Percentiles rank a stretch among this genome's conserved stretches.
phyloP scores from a whole-genome alignment of 2,888 invertebrate genomes.

The Cinara cedri region DNA sequence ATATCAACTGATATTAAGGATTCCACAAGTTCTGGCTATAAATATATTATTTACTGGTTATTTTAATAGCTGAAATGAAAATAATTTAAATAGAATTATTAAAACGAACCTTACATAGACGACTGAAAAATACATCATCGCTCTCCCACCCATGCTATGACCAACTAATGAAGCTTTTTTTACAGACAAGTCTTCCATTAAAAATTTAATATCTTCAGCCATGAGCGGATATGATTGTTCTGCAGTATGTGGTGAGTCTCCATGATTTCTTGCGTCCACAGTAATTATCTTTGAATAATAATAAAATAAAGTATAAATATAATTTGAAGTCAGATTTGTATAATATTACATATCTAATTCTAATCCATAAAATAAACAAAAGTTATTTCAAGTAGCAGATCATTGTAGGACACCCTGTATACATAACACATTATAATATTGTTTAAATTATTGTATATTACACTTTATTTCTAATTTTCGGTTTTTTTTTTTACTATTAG shows the following conservation, averaged over 20 bases:
- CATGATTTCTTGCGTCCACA: slow-evolving; percentile 93
- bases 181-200: slow-evolving; percentile 71
- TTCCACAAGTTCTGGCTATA: slow-evolving; percentile 64
- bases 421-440: too few relatives aligned
- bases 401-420: too few relatives aligned
- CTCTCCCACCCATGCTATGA: slow-evolving; percentile 96
- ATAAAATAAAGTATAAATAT: slow-evolving; percentile 22
- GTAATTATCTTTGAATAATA: slow-evolving; percentile 67
- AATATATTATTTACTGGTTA: neutral
- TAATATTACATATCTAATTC: too few relatives aligned
- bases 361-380: too few relatives aligned
- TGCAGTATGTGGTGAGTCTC: slow-evolving; percentile 82
- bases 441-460: too few relatives aligned
- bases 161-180: slow-evolving; percentile 76
- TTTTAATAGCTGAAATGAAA: neutral
- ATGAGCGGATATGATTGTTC: slow-evolving; percentile 77
- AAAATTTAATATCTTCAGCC: slow-evolving; percentile 74
- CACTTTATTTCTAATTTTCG: too few relatives aligned
- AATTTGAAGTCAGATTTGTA: too few relatives aligned
- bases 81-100: slow-evolving; percentile 18
- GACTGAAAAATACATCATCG: slow-evolving; percentile 84
- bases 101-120: slow-evolving; percentile 67
- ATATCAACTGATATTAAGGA: slow-evolving; percentile 76
- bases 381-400: too few relatives aligned
- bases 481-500: too few relatives aligned